Evolutionary conservation across 2,888 invertebrate species (phyloP).

Genomic region (Sinohyriopsis cumingii): DNA sequence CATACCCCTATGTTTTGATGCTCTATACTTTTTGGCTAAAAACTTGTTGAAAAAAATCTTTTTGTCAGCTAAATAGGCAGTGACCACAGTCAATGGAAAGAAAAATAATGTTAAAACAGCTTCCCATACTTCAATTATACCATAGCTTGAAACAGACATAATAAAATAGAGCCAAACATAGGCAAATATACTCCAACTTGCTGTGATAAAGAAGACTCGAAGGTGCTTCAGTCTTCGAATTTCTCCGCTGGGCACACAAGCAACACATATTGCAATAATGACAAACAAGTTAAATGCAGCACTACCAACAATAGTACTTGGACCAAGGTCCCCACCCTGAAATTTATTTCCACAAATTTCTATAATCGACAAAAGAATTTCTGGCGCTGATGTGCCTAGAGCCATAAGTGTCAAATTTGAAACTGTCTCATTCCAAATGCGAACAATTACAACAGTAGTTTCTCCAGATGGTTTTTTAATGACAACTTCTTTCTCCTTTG

Average conservation of each 20-base stretch:
- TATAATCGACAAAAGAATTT: constrained; percentile 96
- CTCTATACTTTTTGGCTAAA: constrained; percentile 87
- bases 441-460: constrained; percentile 89
- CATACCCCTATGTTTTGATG: constrained; percentile 91
- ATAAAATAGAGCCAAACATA: constrained; percentile 99
- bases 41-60: constrained; percentile 72
- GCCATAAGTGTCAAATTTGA: constrained; percentile 99
- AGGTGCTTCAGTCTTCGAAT: constrained; percentile 95
- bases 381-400: constrained; percentile 97
- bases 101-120: constrained; percentile 94
- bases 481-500: constrained; percentile 94
- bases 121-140: constrained; percentile 97
- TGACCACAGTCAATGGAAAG: constrained; percentile 96
- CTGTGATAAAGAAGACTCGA: constrained; percentile 97
- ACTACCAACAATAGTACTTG: constrained; percentile 98
- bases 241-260: constrained; percentile 92
- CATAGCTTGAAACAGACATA: constrained; percentile 88
- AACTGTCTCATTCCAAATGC: constrained; percentile 99
- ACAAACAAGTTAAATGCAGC: constrained; percentile 99
- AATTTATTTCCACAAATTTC: constrained; percentile 92
- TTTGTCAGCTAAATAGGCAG: constrained; percentile 96
- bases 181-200: constrained; percentile 97
- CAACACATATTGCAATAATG: constrained; percentile 95
- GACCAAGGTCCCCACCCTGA: constrained; percentile 96
- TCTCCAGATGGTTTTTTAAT: constrained; percentile 92